Evolutionary conservation across 1,140 invertebrate genomes (phyloP).

Genomic region (Andrena cerasifolii): DNA sequence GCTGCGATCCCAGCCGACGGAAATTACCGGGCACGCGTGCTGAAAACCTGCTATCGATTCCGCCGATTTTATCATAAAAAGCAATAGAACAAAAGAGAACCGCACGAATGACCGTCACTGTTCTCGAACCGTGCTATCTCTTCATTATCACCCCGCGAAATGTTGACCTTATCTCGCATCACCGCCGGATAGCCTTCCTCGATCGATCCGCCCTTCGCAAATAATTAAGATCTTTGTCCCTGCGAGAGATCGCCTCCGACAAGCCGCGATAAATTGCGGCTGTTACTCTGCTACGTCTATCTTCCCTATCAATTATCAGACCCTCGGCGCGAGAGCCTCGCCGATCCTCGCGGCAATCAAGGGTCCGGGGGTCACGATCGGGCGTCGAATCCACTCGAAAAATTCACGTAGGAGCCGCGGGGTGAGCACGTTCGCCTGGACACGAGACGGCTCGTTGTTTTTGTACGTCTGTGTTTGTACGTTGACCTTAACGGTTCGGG

Average conservation of each 20-base stretch:
- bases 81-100: too few relatives aligned
- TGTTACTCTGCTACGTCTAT: not conserved
- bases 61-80: not conserved
- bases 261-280: not conserved
- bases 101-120: not conserved
- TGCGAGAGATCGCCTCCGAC: not conserved
- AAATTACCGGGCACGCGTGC: not conserved
- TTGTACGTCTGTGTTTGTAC: slow-evolving; percentile 69
- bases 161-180: not conserved
- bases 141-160: not conserved
- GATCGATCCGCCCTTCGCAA: not conserved
- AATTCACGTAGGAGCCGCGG: not conserved
- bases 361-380: too few relatives aligned
- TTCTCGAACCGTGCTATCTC: not conserved
- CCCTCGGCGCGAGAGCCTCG: not conserved
- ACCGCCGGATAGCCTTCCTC: not conserved
- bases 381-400: not conserved
- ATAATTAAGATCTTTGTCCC: slow-evolving; percentile 26
- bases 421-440: too few relatives aligned
- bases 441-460: slow-evolving; percentile 6
- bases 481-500: slow-evolving; percentile 77
- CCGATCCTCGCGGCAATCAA: not conserved
- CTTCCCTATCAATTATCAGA: slow-evolving; percentile 1
- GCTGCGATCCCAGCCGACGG: too few relatives aligned
- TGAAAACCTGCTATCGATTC: not conserved